These are phyloP conservation scores for Phaedon cochleariae DNA, from an alignment of 2,888 invertebrate genomes.

Conservation along the genomic window DNA sequence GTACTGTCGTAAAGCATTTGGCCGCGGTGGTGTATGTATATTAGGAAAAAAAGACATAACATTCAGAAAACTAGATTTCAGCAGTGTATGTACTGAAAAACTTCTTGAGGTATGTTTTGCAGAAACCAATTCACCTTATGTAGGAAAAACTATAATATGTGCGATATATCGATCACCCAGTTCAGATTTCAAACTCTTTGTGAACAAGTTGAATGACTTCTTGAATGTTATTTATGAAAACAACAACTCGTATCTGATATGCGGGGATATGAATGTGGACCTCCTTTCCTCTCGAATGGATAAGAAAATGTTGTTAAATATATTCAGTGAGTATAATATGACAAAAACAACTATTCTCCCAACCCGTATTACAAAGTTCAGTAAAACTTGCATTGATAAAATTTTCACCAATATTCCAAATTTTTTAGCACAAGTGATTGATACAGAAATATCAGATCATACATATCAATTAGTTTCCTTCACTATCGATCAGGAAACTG, in stretches of 20 bases:
- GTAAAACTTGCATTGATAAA: slow-evolving; percentile 9
- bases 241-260: slow-evolving; percentile 13
- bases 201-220: slow-evolving; percentile 1
- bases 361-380: slow-evolving; percentile 14
- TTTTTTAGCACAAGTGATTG: slow-evolving; percentile 5
- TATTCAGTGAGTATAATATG: slow-evolving; percentile 15
- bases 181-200: too few species aligned
- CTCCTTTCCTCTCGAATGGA: slow-evolving; percentile 13
- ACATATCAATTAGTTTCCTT: slow-evolving; percentile 10
- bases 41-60: slow-evolving; percentile 3
- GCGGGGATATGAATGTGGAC: slow-evolving; percentile 7
- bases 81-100: background rate
- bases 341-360: slow-evolving; percentile 14
- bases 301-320: slow-evolving; percentile 11
- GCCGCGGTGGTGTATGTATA: slow-evolving; percentile 6
- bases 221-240: slow-evolving; percentile 6
- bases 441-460: slow-evolving; percentile 15
- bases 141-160: slow-evolving; percentile 7
- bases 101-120: slow-evolving; percentile 6
- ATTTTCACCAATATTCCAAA: slow-evolving; percentile 16
- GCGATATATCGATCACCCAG: too few species aligned
- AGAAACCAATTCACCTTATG: slow-evolving; percentile 1
- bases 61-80: slow-evolving; percentile 7
- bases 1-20: background rate
- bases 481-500: slow-evolving; percentile 8